phyloP scores from a whole-genome alignment of 2,888 invertebrate species.

The Morpho helenor region DNA sequence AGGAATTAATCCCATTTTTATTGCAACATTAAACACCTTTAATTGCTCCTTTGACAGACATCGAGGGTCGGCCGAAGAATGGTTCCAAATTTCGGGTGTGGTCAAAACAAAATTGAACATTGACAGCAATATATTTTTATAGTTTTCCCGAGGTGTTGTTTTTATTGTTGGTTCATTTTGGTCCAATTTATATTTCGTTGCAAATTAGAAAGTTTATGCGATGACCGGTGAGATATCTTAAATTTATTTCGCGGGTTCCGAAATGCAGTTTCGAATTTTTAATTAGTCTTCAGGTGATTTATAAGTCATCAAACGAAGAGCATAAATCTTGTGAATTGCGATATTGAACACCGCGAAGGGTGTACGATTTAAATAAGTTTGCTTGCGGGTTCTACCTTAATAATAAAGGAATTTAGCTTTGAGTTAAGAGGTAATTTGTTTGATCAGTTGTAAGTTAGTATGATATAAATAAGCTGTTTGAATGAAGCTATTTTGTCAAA shows the following conservation, averaged over 20 bases:
- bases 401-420: no score
- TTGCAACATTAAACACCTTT: conserved; percentile 66
- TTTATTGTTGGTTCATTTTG: conserved; percentile 48
- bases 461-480: no score
- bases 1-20: conserved; percentile 62
- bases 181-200: conserved; percentile 55
- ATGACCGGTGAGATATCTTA: conserved; percentile 63
- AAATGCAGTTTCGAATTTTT: conserved; percentile 59
- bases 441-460: no score
- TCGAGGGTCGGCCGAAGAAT: conserved; percentile 56
- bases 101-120: conserved; percentile 61
- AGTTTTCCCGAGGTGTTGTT: conserved; percentile 65
- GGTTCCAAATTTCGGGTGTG: conserved; percentile 65
- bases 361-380: conserved; percentile 19
- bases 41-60: conserved; percentile 77
- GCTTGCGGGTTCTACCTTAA: no score
- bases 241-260: conserved; percentile 64
- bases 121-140: conserved; percentile 70
- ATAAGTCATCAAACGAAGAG: conserved; percentile 55
- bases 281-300: conserved; percentile 69
- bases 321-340: conserved; percentile 45
- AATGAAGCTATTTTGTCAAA: no score
- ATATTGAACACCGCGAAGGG: conserved; percentile 32
- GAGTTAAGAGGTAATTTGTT: no score
- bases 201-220: conserved; percentile 76